Evolutionary conservation across 1,140 invertebrate species (phyloP), one percentile per base, ranked within the genome.

Genomic region (Papilio polyxenes): DNA sequence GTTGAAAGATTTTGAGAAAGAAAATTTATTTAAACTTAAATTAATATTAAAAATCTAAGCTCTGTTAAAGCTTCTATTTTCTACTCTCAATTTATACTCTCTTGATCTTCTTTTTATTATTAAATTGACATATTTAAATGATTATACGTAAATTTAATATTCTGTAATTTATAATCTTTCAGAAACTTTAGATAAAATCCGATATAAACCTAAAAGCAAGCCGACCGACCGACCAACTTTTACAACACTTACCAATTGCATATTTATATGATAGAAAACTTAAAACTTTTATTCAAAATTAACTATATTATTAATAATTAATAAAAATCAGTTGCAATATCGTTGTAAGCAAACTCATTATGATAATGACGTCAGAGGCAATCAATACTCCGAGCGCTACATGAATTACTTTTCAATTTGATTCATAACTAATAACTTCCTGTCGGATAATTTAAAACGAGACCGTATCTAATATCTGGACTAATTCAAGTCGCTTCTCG

Each of bases 371-470:
- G 76, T 31, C 76, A 40, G 31, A 40, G 53, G 53, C 76, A 79
- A 79, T 79, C 76, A 79, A 79, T 79, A 62, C 53, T 51, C 20
- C 76, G 51, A 31, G 37, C 37, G 40, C 11, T 59, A 78, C 76
- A 62, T 53, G 15, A 79, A 79, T 62, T 62, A 79, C 4, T 44
- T 79, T 79, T 79, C 53, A 59, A 79, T 79, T 79, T 44, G 51
- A 59, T 62, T 62, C 76, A 79, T 79, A 79, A 79, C 76, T 79
- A 79, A 79, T 79, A 79, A 79, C 76, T 79, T 79, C 76, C 76
- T 79, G 76, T 31, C 53, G 76, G 53, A 62, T 79, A 44, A 79
- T 40, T 79, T 79, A 79, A 79, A 77, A 77, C 51, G 49, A 77
- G 56, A 44, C 76, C 20, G 37, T 79, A 79, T 79, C 76, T 79